Base-by-base conservation (phyloP, 1,140 invertebrate genomes). In the Dinothrombium tinctorium region DNA sequence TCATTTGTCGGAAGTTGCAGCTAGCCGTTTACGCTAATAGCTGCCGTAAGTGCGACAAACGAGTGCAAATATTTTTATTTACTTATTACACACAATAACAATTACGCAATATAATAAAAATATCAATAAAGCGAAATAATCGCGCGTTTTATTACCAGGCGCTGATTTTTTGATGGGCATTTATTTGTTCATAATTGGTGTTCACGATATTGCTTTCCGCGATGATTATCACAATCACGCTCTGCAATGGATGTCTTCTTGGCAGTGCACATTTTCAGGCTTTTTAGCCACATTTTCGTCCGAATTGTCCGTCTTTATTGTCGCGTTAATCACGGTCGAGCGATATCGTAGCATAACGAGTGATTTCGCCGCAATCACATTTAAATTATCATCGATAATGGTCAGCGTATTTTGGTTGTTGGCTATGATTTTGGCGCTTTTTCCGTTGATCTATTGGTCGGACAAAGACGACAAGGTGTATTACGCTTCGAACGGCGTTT, bases 111-210 rank as follows among this genome's bases (percentile, higher is more conserved):
- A n/a, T 40, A 40, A 14, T 21, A 8, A 21, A 21, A 17, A 41
- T n/a, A 31, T 6, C 11, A 42, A 28, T 28, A 28, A 28, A 8
- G n/a, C 7, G 7, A 29, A 29, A n/a, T 15, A 29, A 11, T 2
- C 12, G 12, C 15, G 12, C 17, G 3, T 26, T 47, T 40, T 36
- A 20, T 14, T 40, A 39, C 20, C 28, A 72, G 64, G 71, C 22
- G 71, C 76, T 12, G 77, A 81, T 56, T 61, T 77, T 46, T 53
- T 80, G 21, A 79, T 80, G 73, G 76, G 75, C 1, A 53, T 79
- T 40, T 81, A 80, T 56, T 58, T 80, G 38, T 52, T 74, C n/a
- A 61, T 69, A 36, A 71, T 81, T 48, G 74, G 68, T 8, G 53
- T 67, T 23, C 61, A 71, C 50, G 76, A 81, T 54, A 50, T 64